Evolutionary conservation across 2,113 vertebrate genomes (phyloP), one percentile per base, ranked within the genome.

Genomic region (Rostratula benghalensis): DNA sequence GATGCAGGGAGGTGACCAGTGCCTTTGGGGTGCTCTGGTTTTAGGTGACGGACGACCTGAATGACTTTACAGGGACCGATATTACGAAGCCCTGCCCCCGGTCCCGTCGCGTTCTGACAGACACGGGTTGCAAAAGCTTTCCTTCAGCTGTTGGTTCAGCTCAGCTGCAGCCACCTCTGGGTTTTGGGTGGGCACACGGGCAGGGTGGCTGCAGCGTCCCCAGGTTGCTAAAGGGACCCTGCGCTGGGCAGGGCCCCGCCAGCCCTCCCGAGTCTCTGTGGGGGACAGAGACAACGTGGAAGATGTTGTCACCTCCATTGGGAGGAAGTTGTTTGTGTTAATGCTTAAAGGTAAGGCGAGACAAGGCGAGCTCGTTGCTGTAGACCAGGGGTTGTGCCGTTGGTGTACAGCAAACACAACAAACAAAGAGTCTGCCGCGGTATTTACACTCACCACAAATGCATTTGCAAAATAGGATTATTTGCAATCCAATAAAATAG

Each of bases 391-490:
- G 21, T 71, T 79, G 57, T 84, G 89, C 86, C 67, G 65, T 23
- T 53, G 87, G 85, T 84, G 94, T 54, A 96, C 80, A 87, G 90
- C 84, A 96, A 96, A 96, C 73, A 97, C 28, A 54, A 87, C 87
- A 92, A 67, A 76, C 71, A 96, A 89, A 96, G 83, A 45, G 50
- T 53, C 71, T 57, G 37, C 81, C 67, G 65, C 89, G 83, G 83
- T 76, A 87, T 91, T 95, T 77, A 80, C 50, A 68, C 82, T 91
- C 45, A 27, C 76, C 11, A 3, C 70, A 93, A 86, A 89, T 63
- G 43, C 73, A 59, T 95, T 89, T 79, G 53, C 74, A 93, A 94
- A 92, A 68, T 28, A 83, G 83, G 61, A 81, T 88, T 95, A 90
- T 93, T 96, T 89, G 68, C 75, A 86, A 64, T 87, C 68, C 80